phyloP scores from a whole-genome alignment of 1,140 invertebrate genomes.

The Pectinophora gossypiella region DNA sequence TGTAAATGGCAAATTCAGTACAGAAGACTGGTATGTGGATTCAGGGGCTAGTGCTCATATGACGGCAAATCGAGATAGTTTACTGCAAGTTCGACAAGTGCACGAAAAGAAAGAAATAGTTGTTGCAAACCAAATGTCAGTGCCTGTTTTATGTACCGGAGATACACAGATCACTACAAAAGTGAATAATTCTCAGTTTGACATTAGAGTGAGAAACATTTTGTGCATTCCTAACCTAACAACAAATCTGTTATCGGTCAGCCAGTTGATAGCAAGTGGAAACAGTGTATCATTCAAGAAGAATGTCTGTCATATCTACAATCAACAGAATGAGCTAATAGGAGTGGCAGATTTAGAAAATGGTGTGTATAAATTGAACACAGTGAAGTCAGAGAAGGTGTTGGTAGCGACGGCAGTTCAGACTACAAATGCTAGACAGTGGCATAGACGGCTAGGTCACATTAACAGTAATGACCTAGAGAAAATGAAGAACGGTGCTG shows the following conservation, averaged over 20 bases:
- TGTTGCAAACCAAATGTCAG: conserved; percentile 3
- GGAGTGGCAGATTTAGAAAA: too few species aligned
- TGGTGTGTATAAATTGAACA: too few species aligned
- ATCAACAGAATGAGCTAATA: too few species aligned
- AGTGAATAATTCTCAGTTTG: conserved; percentile 5
- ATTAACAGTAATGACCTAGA: too few species aligned
- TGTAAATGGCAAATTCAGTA: background rate
- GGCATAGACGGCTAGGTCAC: too few species aligned
- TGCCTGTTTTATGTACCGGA: conserved; percentile 6
- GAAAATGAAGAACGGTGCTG: too few species aligned
- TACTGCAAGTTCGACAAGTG: background rate
- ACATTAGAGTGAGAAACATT: conserved; percentile 22
- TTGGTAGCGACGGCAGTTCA: too few species aligned
- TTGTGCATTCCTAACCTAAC: conserved; percentile 30
- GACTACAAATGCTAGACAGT: too few species aligned
- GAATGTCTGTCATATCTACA: too few species aligned
- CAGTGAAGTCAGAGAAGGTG: too few species aligned
- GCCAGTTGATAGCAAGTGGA: conserved; percentile 29
- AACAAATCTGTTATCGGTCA: conserved; percentile 28
- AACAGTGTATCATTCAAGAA: too few species aligned
- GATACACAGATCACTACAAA: conserved; percentile 3
- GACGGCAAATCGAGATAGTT: background rate
- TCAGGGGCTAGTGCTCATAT: conserved; percentile 1
- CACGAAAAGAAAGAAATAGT: background rate
- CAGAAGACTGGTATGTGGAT: conserved; percentile 4